Evolutionary conservation across 2,888 invertebrate genomes (phyloP), one percentile per base, ranked within the genome.

Genomic region (Leptopilina syphax): DNA sequence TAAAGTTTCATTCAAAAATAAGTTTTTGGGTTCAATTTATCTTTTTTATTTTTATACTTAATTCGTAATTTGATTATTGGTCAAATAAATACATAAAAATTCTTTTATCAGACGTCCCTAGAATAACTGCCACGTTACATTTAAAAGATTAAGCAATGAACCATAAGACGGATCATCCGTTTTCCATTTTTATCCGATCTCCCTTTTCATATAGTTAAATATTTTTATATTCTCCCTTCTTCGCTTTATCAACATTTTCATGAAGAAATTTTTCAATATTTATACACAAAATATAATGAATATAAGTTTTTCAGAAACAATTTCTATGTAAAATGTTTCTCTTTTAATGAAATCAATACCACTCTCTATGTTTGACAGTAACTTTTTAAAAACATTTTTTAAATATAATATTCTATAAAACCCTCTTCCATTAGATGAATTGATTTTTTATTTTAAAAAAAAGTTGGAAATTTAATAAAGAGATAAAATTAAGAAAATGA

Each of bases 361-460:
- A 7, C 7, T 44, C 44, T 44, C 10, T 18, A 10, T 50, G 27
- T 1, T 34, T 34, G 3, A 34, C 3, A 4, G 1, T 3, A 34
- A 2, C 34, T 34, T 34, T 34, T 34, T 34, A 34, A 34, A 34
- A 34, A 60, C n/a, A n/a, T 60, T 60, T 60, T 18, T 60, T 12
- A 50, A 10, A 50, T 12, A 50, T 54, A n/a, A 34, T 41, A 41
- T 54, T 18, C 41, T 18, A 24, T 57, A 54, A 76, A 70, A 80
- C 86, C 86, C 81, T 84, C 81, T 83, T 85, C 89, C 87, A 89
- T 89, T 89, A 89, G 86, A 86, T 84, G 88, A 88, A 89, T 89
- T 89, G 88, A 88, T 84, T 57, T 78, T 77, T 65, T 65, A 76
- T 81, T 78, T 79, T 65, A 44, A 8, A 24, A 44, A 34, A 34